Evolutionary conservation across 2,888 invertebrate genomes (phyloP).

Genomic region (Dynastes grantii): DNA sequence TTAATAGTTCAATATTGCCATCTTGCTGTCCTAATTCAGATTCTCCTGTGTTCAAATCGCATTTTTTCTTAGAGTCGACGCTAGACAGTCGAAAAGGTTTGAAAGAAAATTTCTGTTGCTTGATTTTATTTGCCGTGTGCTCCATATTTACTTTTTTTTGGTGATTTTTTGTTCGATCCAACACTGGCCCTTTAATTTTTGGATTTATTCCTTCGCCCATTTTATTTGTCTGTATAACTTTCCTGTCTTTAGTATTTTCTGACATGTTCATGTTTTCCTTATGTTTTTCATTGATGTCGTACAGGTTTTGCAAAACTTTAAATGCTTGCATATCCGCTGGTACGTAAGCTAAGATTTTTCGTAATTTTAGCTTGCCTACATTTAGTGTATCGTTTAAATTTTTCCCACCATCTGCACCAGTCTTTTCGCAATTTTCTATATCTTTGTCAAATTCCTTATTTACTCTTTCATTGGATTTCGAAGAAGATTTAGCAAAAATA

Average conservation of each 20-base stretch:
- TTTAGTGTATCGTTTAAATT: neutral
- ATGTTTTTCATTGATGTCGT: neutral
- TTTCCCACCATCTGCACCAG: neutral
- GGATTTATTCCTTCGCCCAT: neutral
- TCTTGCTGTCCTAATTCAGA: neutral
- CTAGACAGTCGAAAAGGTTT: neutral
- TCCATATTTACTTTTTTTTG: neutral
- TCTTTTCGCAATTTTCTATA: neutral
- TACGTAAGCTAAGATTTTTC: conserved; percentile 23
- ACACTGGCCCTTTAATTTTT: neutral
- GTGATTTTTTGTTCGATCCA: neutral
- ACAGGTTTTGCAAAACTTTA: conserved; percentile 8
- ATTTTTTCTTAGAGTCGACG: neutral
- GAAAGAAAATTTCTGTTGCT: conserved; percentile 8
- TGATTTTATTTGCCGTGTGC: no score
- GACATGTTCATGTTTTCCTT: neutral
- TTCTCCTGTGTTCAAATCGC: neutral
- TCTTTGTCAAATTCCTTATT: neutral
- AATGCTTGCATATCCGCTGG: conserved; percentile 3
- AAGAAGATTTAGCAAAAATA: neutral
- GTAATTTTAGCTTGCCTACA: conserved; percentile 3
- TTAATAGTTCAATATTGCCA: neutral
- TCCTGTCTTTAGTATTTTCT: no score
- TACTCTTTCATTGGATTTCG: neutral
- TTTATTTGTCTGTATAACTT: neutral